These are phyloP conservation scores for Hydrophis major DNA, from an alignment of 2,797 vertebrate genomes.

Conservation along the genomic window DNA sequence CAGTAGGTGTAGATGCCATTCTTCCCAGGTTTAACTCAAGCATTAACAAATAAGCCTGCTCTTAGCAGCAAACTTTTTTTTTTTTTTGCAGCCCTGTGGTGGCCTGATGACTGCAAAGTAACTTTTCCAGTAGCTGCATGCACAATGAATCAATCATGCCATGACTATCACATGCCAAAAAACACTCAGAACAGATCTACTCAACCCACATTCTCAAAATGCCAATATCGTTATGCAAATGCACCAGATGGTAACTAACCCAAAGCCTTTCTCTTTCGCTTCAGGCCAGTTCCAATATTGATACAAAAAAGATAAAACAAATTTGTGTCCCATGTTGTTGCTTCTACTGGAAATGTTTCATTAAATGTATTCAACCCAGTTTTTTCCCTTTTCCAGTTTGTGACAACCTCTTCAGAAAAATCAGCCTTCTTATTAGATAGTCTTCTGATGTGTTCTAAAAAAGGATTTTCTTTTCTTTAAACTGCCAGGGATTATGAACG, in stretches of 20 bases:
- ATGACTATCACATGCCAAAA: constrained; percentile 5
- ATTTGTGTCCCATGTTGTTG: not conserved
- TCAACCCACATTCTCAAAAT: constrained; percentile 16
- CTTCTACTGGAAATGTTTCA: not conserved
- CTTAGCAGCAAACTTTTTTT: not conserved
- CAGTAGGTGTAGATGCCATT: not conserved
- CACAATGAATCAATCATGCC: not conserved
- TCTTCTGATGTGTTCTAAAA: not conserved
- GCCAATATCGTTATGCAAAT: constrained; percentile 17
- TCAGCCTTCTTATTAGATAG: not conserved
- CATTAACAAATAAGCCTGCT: not conserved
- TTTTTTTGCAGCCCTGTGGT: not conserved
- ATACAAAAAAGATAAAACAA: not conserved
- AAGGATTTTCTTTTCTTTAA: not conserved
- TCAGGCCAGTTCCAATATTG: constrained; percentile 21
- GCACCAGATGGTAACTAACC: constrained; percentile 11
- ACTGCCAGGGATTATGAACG: not conserved
- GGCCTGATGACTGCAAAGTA: not conserved
- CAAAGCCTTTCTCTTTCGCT: not conserved
- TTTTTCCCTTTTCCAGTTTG: not conserved
- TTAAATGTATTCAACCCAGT: not conserved
- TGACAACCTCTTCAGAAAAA: not conserved
- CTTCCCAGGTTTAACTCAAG: not conserved
- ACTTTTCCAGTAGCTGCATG: not conserved
- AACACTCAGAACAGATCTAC: not conserved